Evolutionary conservation across 2,797 vertebrate species (phyloP), one percentile per base, ranked within the genome.

Genomic region (Gymnodraco acuticeps): DNA sequence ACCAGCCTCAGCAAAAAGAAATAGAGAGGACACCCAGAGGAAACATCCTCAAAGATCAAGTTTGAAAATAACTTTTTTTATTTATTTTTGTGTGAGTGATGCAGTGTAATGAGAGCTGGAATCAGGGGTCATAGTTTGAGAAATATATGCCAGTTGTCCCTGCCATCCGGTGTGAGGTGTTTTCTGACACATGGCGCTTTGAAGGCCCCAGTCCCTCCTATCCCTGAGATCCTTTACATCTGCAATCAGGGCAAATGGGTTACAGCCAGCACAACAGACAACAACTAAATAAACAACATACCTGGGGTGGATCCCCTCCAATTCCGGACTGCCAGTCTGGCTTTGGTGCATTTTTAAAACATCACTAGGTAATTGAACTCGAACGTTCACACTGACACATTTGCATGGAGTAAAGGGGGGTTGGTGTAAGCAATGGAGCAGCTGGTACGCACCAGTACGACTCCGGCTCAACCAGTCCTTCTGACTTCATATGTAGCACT

Each of bases 251-350:
- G 94, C 92, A 93, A 94, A 94, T 93, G 92, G 92, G 91, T 92
- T 92, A 94, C 92, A 94, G 93, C 92, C 90, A 92, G 90, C 90
- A 90, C 85, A 94, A 94, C 92, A 94, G 90, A 94, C 92, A 94
- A 93, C 93, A 94, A 92, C 93, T 93, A 94, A 93, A 94, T 93
- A 94, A 94, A 94, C 94, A 94, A 94, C 94, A 94, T 94, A 94
- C 94, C 93, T 94, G 90, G 92, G 93, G 92, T 94, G 94, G 94
- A 94, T 94, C 92, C 91, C 89, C 87, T 93, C 93, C 92, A 93
- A 94, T 90, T 93, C 91, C 73, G 90, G 89, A 92, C 93, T 94
- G 94, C 92, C 94, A 94, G 91, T 93, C 93, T 94, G 92, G 91
- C 92, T 94, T 94, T 93, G 93, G 92, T 93, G 91, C 93, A 94